Base-by-base conservation (phyloP, 2,113 vertebrate species). In the Noturus placidus region DNA sequence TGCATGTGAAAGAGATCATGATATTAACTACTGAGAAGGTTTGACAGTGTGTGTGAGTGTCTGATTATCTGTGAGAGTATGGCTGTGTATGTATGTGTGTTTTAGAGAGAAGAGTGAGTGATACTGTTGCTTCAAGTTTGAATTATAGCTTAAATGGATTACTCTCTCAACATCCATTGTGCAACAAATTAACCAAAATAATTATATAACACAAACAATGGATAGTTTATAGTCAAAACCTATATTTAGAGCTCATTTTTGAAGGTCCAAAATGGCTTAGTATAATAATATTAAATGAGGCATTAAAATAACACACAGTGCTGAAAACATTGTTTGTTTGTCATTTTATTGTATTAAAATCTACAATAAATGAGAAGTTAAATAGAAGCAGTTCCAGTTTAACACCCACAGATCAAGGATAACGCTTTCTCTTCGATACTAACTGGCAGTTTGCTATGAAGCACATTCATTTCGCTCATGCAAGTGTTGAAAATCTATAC, bases 281-380 rank as follows among this genome's bases (percentile, higher is more conserved):
- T 1, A 20, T 19, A 25, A 56, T 33, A 56, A 80, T 46, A 42
- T 15, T 80, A 80, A 35, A 57, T 4, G 6, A 80, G 30, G 11
- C 78, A 80, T 14, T 35, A 35, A 80, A 80, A 56, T 13, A 80
- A 30, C 50, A 33, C 20, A 13, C 25, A 57, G 35, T 59, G 35
- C 52, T 59, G 30, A 57, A 80, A 77, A 35, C 50, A 19, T 79
- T 54, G 7, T 78, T 77, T 50, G 8, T 50, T 0, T 46, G 25
- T 42, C 22, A 22, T 33, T 85, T 76, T 78, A 50, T 85, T 78
- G 25, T 78, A 52, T 86, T 86, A 25, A 46, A 78, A 46, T 38
- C 22, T 77, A 22, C 22, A 70, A 17, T 59, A 87, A 57, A 70
- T 35, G 20, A 52, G 63, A 74, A 61, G 76, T 42, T 9, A 59